Percentiles rank a stretch among this genome's conserved stretches.
These are phyloP conservation scores for Neodiprion lecontei DNA, from an alignment of 1,140 invertebrate species.

Conservation along the genomic window DNA sequence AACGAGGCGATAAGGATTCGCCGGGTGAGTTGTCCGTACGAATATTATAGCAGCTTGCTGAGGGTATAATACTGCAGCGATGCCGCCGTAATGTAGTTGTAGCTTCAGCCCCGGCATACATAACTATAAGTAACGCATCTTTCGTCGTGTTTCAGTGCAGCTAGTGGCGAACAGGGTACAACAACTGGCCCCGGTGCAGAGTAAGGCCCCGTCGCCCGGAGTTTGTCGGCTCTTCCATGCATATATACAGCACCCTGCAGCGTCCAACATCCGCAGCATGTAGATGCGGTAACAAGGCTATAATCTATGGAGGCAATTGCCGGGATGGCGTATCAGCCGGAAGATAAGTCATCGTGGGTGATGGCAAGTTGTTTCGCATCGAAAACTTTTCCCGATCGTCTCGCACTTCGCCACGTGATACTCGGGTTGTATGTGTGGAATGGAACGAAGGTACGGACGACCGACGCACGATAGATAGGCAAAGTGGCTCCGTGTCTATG, in stretches of 20 bases:
- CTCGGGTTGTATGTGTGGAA: background rate
- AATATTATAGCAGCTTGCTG: background rate
- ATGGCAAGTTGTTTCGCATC: background rate
- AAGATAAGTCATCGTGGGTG: background rate
- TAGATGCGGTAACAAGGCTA: slow-evolving; percentile 7
- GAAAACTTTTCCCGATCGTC: background rate
- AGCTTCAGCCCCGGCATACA: background rate
- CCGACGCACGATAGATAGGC: background rate
- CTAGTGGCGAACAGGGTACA: slow-evolving; percentile 4
- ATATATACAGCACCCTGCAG: background rate
- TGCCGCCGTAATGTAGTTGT: slow-evolving; percentile 1
- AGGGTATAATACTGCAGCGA: background rate
- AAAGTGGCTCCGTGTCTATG: too few species aligned
- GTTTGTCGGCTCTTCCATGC: slow-evolving; percentile 6
- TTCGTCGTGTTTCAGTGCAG: background rate
- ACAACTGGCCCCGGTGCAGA: background rate
- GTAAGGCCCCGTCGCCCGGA: background rate
- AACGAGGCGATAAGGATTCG: background rate
- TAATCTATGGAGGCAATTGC: slow-evolving; percentile 7
- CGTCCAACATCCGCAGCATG: background rate
- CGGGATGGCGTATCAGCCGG: background rate
- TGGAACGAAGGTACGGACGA: background rate
- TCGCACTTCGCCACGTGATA: background rate
- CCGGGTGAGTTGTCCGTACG: background rate
- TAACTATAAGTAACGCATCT: slow-evolving; percentile 7